A percentile compares a stretch with the other conserved stretches of the same genome.
Evolutionary conservation across 2,797 vertebrate genomes (phyloP).

Genomic region (Momotus momota): DNA sequence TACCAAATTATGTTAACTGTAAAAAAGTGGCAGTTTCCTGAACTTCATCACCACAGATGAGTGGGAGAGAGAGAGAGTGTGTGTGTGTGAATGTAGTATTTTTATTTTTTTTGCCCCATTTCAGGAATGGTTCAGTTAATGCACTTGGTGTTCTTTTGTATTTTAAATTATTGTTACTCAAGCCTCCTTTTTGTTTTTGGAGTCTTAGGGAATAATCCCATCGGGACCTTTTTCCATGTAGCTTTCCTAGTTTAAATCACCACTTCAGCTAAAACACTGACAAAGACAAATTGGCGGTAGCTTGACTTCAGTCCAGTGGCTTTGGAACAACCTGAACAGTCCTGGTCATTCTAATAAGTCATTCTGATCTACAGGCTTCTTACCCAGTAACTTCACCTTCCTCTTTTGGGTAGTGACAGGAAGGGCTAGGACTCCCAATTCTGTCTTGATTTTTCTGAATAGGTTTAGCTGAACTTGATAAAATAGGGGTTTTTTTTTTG

Average conservation of each 20-base stretch:
- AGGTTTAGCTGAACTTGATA: neutral
- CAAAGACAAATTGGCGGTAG: neutral
- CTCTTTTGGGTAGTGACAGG: neutral
- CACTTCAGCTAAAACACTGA: neutral
- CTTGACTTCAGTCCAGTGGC: neutral
- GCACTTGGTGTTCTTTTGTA: neutral
- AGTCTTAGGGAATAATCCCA: neutral
- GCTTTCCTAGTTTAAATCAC: neutral
- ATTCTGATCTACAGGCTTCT: neutral
- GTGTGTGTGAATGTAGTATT: neutral
- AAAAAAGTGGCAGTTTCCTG: neutral
- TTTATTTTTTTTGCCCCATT: rapidly evolving
- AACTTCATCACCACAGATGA: neutral
- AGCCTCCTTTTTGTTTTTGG: neutral
- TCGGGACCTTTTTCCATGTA: neutral
- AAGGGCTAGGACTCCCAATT: neutral
- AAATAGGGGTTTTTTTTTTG: neutral
- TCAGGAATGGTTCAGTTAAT: neutral
- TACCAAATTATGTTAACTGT: neutral
- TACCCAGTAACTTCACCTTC: neutral
- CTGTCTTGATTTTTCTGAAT: neutral
- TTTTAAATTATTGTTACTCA: neutral
- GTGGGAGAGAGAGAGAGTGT: neutral
- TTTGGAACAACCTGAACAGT: neutral
- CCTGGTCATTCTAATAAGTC: neutral